Conservation (phyloP, 2,797 vertebrate genomes). For the Coregonus sp. region DNA sequence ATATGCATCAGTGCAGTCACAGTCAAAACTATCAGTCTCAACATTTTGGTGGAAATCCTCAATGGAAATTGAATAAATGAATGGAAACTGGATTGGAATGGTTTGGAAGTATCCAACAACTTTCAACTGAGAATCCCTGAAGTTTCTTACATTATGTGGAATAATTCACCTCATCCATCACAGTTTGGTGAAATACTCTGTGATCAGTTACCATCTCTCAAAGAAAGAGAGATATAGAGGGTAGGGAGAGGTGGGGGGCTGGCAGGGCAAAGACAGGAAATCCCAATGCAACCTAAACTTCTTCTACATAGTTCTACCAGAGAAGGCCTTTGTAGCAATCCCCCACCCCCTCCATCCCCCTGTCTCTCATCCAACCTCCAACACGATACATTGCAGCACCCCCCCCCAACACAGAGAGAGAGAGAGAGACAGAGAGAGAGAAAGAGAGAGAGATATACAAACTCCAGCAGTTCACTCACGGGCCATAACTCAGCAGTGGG, state of each 20-base stretch:
- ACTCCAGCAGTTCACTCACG: slow-evolving; percentile 53
- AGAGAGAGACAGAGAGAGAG: no score
- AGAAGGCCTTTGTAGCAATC: slow-evolving; percentile 71
- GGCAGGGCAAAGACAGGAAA: slow-evolving; percentile 74
- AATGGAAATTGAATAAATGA: slow-evolving; percentile 37
- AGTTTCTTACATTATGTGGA: slow-evolving; percentile 37
- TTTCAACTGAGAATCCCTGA: slow-evolving; percentile 26
- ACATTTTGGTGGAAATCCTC: slow-evolving; percentile 42
- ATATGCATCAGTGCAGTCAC: slow-evolving; percentile 2
- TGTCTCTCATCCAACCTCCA: slow-evolving; percentile 43
- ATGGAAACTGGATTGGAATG: slow-evolving; percentile 48
- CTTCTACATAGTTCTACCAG: slow-evolving; percentile 70
- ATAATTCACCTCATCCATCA: slow-evolving; percentile 40
- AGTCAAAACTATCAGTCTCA: slow-evolving; percentile 31
- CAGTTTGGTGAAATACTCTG: slow-evolving; percentile 42
- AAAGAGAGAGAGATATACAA: background rate
- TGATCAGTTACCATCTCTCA: slow-evolving; percentile 49
- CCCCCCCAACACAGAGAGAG: slow-evolving; percentile 24
- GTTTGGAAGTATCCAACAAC: slow-evolving; percentile 44
- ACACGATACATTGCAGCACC: slow-evolving; percentile 57
- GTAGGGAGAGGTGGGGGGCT: slow-evolving; percentile 21
- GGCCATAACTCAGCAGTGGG: slow-evolving; percentile 65
- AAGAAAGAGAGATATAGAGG: slow-evolving; percentile 43
- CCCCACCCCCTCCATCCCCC: slow-evolving; percentile 48
- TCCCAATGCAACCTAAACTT: slow-evolving; percentile 78